Conservation (phyloP, 1,140 invertebrate genomes). For the Ips typographus region DNA sequence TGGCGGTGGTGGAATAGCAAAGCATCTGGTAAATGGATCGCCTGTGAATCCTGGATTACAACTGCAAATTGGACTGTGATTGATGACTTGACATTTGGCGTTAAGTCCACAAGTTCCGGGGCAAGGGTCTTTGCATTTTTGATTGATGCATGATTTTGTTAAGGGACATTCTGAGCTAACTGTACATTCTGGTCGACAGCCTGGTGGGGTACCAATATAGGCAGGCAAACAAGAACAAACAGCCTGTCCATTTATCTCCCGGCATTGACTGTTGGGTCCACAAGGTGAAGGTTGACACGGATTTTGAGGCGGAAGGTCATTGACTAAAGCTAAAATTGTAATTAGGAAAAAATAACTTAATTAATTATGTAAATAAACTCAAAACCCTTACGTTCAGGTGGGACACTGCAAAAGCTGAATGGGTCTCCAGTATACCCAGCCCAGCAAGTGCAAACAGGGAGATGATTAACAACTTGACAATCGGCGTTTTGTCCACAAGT, state of each 20-base stretch:
- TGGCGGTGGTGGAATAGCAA: constrained; percentile 52
- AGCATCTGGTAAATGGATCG: constrained; percentile 57
- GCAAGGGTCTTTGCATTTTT: constrained; percentile 65
- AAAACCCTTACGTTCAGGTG: constrained; percentile 40
- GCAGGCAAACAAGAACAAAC: constrained; percentile 62
- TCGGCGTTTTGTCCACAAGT: constrained; percentile 65
- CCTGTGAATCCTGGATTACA: constrained; percentile 60
- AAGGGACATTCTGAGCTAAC: constrained; percentile 64
- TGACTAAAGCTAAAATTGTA: constrained; percentile 46
- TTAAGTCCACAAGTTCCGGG: constrained; percentile 60
- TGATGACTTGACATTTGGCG: constrained; percentile 60
- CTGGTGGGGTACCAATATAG: constrained; percentile 61
- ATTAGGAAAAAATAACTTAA: neutral
- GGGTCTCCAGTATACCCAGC: constrained; percentile 64
- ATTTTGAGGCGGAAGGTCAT: constrained; percentile 49
- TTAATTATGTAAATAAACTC: too few relatives aligned
- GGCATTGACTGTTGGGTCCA: constrained; percentile 60
- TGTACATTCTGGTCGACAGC: constrained; percentile 62
- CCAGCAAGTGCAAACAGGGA: constrained; percentile 59
- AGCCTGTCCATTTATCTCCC: constrained; percentile 54
- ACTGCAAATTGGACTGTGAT: constrained; percentile 66
- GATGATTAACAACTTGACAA: constrained; percentile 63
- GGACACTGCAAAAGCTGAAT: constrained; percentile 57
- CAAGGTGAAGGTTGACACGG: constrained; percentile 74
- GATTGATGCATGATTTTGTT: constrained; percentile 63